phyloP scores from a whole-genome alignment of 2,797 vertebrate genomes.

The Smutsia temminckii region DNA sequence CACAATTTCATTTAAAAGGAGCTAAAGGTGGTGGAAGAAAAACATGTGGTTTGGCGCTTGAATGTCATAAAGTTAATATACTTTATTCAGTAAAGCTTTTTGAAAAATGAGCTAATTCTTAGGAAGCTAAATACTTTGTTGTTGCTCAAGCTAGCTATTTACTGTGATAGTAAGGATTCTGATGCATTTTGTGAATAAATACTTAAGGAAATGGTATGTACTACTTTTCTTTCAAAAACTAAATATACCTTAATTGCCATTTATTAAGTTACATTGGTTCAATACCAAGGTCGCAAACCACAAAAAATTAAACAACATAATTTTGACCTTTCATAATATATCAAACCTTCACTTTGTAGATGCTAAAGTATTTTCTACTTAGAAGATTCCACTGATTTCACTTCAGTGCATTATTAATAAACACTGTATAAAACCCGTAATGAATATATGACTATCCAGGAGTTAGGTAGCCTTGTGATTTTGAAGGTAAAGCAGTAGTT shows the following conservation, averaged over 20 bases:
- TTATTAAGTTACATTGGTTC: constrained; percentile 52
- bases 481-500: neutral
- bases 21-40: constrained; percentile 60
- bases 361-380: neutral
- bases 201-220: neutral
- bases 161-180: constrained; percentile 5
- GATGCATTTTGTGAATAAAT: constrained; percentile 41
- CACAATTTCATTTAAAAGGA: constrained; percentile 74
- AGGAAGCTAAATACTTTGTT: constrained; percentile 46
- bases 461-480: neutral
- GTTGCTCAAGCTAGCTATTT: constrained; percentile 50
- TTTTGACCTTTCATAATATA: constrained; percentile 57
- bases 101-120: constrained; percentile 57
- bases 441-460: neutral
- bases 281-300: constrained; percentile 17
- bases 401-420: neutral
- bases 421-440: neutral
- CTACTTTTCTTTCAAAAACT: constrained; percentile 46
- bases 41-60: constrained; percentile 72
- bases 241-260: constrained; percentile 5
- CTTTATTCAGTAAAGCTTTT: constrained; percentile 60
- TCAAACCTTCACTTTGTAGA: constrained; percentile 7
- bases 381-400: constrained; percentile 41
- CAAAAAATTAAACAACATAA: constrained; percentile 54
- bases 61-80: constrained; percentile 61